Base-by-base conservation (phyloP, 1,140 invertebrate genomes). In the Drosophila punjabiensis region DNA sequence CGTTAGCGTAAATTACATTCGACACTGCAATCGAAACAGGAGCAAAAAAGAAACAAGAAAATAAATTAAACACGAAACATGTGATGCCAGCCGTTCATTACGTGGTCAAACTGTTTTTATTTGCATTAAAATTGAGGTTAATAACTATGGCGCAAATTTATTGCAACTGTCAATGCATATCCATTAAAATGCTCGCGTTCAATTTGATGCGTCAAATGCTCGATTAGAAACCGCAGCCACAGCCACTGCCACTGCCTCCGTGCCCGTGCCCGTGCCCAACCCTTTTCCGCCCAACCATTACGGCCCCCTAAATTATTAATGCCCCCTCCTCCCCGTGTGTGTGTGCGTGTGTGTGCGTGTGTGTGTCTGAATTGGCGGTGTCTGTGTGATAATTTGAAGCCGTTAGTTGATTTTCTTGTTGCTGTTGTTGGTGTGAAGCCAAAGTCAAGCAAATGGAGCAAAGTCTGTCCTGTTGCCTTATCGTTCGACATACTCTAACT, bases 41-140 rank as follows among this genome's bases (percentile, higher is more conserved):
- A 30, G 33, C 6, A 20, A 5, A 18, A 14, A 18, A 16, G 32
- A 18, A 11, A 16, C 16, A 35, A 4, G 32, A n/a, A 32, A 53
- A 63, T 35, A 41, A 28, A 59, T 16, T 43, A 52, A 53, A 47
- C n/a, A 69, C 13, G 33, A 74, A 60, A 73, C 53, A 73, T 60
- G 52, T 50, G 45, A 35, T 39, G 41, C 20, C 28, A 28, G 32
- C 52, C 69, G 76, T 50, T 70, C 75, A 76, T 77, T 78, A 70
- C 76, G 76, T 56, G 76, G 65, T 79, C 76, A 79, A 70, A 79
- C 75, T 69, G 71, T 73, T 79, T 85, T 70, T 55, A 71, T 80
- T 84, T 77, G 77, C 71, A 67, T 78, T 81, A 61, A 81, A 85
- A 85, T 85, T 85, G 78, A 85, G 77, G 82, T 85, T 85, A 81